Evolutionary conservation across 2,888 invertebrate species (phyloP), one percentile per base, ranked within the genome.

Genomic region (Polyommatus icarus): DNA sequence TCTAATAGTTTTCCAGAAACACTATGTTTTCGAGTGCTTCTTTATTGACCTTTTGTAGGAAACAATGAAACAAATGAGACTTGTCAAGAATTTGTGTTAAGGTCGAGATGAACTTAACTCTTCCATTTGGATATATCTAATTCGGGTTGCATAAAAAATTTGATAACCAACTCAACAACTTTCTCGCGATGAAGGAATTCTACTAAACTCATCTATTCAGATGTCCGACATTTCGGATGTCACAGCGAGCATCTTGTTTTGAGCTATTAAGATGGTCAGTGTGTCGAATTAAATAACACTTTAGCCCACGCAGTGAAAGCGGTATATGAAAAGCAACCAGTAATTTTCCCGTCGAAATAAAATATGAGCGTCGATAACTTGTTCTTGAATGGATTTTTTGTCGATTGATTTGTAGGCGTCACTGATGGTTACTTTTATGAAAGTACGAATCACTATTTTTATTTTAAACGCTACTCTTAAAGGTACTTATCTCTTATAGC

Each of bases 201-300:
- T 83, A 46, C 78, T 79, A 80, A 81, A 80, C 80, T 81, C 80
- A 82, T 82, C 82, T 83, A 83, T 84, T 82, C 81, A 83, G 82
- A 80, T 78, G 82, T 83, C 80, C 80, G 81, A 83, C 82, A 79
- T 76, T 81, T 82, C 80, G 80, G 81, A 84, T 86, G 85, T 86
- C 86, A 83, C 85, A 84, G 85, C 85, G 82, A 85, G 83, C 84
- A 84, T 84, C 84, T 83, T 79, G 81, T 80, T 81, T 80, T 79
- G 80, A 82, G 79, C 80, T 81, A 80, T 83, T 83, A 83, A 86
- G 84, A 84, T 85, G 89, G 89, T 87, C 87, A 91, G 86, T 88
- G 83, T 88, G 89, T 85, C 87, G 85, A 87, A 89, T 90, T 90
- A 89, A 90, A 89, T 89, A 90, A 90, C 85, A 87, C 85, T 87